These are phyloP conservation scores for Trematomus bernacchii DNA, from an alignment of 2,797 vertebrate genomes.

Conservation along the genomic window DNA sequence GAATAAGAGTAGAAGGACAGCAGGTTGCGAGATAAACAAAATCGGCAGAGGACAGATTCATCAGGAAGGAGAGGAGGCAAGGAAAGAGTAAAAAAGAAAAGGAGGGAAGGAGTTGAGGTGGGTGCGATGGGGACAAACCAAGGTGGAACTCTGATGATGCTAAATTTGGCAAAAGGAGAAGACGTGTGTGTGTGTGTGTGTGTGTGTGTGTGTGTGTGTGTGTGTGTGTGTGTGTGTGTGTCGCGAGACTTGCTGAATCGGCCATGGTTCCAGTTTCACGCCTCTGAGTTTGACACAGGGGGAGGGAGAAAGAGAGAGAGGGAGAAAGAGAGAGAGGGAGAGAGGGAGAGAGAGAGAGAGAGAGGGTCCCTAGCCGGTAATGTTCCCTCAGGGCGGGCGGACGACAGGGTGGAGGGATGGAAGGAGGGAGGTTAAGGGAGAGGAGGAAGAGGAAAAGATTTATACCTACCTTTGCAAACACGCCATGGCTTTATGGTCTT, in stretches of 20 bases:
- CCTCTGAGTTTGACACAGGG: constrained; percentile 79
- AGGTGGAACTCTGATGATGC: constrained; percentile 90
- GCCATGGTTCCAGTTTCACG: constrained; percentile 89
- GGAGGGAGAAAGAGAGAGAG: constrained; percentile 30
- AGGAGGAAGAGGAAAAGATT: constrained; percentile 46
- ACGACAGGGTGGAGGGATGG: constrained; percentile 54
- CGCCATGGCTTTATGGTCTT: constrained; percentile 10
- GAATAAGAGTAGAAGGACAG: constrained; percentile 71
- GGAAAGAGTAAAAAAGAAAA: constrained; percentile 46
- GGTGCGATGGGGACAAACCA: constrained; percentile 81
- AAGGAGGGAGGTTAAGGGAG: constrained; percentile 56
- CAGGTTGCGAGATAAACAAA: constrained; percentile 45
- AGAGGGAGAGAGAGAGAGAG: constrained; percentile 42
- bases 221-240: constrained; percentile 47
- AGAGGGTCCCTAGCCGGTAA: constrained; percentile 72
- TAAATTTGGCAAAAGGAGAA: constrained; percentile 91
- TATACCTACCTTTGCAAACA: constrained; percentile 38
- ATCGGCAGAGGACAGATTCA: constrained; percentile 73
- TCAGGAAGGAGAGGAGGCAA: constrained; percentile 62
- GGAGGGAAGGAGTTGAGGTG: constrained; percentile 29
- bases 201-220: constrained; percentile 46
- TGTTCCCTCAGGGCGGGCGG: constrained; percentile 75
- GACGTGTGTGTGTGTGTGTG: constrained; percentile 62
- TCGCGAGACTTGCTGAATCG: constrained; percentile 89
- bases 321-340: too few relatives aligned